Evolutionary conservation across 2,113 vertebrate genomes (phyloP).

Genomic region (Empidonax traillii): DNA sequence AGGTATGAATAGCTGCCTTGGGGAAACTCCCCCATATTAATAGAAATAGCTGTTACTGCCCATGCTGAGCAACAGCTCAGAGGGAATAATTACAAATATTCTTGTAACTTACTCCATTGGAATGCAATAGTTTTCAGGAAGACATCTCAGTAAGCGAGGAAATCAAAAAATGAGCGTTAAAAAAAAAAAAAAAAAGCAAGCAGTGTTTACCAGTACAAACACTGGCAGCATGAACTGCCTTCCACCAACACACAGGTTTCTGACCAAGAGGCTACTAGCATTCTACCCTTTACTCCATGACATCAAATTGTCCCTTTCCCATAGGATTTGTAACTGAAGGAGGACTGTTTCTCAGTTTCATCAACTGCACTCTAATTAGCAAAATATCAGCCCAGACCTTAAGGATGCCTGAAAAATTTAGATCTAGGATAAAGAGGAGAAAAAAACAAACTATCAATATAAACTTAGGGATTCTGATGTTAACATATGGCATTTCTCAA

Average conservation of each 20-base stretch:
- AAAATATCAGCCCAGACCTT: not conserved
- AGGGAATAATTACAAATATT: slow-evolving; percentile 27
- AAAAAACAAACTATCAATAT: rapidly evolving
- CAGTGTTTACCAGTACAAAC: not conserved
- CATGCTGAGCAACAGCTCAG: not conserved
- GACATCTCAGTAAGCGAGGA: not conserved
- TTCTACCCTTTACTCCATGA: not conserved
- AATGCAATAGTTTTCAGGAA: slow-evolving; percentile 8
- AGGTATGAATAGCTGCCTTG: slow-evolving; percentile 32
- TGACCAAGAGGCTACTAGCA: not conserved
- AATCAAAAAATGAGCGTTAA: not conserved
- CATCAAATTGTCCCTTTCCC: not conserved
- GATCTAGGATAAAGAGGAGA: not conserved
- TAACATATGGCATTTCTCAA: not conserved
- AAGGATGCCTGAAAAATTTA: not conserved
- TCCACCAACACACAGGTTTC: not conserved
- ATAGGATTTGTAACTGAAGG: not conserved
- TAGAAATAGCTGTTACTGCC: slow-evolving; percentile 36
- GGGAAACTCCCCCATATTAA: slow-evolving; percentile 62
- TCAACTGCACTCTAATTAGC: not conserved
- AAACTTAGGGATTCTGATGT: not conserved
- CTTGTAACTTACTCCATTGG: not conserved
- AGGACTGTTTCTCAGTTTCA: not conserved
- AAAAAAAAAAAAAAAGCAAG: not conserved
- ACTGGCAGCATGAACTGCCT: not conserved